These are phyloP conservation scores for Sprattus sprattus DNA, from an alignment of 2,113 vertebrate species.

Conservation along the genomic window DNA sequence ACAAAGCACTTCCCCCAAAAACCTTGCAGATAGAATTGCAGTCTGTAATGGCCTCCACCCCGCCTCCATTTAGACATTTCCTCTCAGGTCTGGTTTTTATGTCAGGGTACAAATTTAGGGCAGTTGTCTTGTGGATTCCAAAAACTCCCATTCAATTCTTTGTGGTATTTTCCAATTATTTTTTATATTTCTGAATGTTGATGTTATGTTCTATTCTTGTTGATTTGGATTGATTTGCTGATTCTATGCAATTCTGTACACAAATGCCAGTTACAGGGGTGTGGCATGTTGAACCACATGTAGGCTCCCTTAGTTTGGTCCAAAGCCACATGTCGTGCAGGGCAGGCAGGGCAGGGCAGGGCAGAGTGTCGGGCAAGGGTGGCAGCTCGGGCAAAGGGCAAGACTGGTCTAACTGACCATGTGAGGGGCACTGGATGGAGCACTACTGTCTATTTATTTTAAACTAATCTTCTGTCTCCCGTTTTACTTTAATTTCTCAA, in stretches of 20 bases:
- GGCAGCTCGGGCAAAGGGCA: conserved; percentile 40
- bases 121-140: conserved; percentile 67
- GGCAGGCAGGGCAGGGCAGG: not conserved
- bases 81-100: conserved; percentile 24
- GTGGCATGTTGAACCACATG: not conserved
- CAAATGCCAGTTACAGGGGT: not conserved
- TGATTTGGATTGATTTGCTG: conserved; percentile 13
- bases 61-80: conserved; percentile 33
- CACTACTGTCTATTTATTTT: conserved; percentile 56
- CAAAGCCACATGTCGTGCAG: not conserved
- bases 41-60: conserved; percentile 48
- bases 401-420: conserved; percentile 49
- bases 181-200: conserved; percentile 30
- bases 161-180: conserved; percentile 31
- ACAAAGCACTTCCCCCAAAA: conserved; percentile 39
- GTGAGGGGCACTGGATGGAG: conserved; percentile 79
- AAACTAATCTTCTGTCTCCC: conserved; percentile 27
- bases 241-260: not conserved
- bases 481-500: conserved; percentile 17
- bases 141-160: conserved; percentile 43
- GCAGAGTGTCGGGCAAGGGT: conserved; percentile 12
- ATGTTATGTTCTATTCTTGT: conserved; percentile 1
- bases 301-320: not conserved
- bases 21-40: not conserved
- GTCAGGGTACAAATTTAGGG: conserved; percentile 68